These are phyloP conservation scores for Cetoscarus ocellatus DNA, from an alignment of 2,797 vertebrate genomes.

Conservation along the genomic window DNA sequence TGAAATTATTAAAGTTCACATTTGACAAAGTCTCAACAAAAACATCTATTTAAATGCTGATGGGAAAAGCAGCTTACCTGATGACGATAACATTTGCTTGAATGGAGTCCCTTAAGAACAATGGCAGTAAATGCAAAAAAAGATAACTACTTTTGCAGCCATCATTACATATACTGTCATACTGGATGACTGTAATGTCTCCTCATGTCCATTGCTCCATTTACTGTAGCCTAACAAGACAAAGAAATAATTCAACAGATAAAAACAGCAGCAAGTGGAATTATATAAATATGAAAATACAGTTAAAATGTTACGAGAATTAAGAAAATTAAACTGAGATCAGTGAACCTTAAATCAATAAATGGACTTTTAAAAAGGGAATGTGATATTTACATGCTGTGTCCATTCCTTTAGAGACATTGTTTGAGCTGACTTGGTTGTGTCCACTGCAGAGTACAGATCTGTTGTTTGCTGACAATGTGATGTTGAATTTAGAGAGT, in stretches of 20 bases:
- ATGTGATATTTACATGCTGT: constrained; percentile 48
- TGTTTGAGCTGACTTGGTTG: constrained; percentile 59
- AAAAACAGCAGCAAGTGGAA: background rate
- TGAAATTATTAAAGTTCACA: too few relatives aligned
- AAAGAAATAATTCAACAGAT: background rate
- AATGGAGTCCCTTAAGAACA: accelerated
- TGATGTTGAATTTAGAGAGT: constrained; percentile 39
- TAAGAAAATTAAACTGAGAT: background rate
- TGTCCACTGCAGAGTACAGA: constrained; percentile 45
- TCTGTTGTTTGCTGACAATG: background rate
- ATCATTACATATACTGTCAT: accelerated
- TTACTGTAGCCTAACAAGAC: constrained; percentile 5
- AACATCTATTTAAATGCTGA: too few relatives aligned
- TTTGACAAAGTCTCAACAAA: too few relatives aligned
- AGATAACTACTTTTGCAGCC: accelerated
- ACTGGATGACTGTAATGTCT: accelerated
- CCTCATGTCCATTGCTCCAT: accelerated
- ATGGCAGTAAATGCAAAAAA: accelerated
- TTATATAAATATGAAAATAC: background rate
- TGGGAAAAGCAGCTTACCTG: constrained; percentile 32
- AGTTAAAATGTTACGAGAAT: background rate
- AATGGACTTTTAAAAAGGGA: too few relatives aligned
- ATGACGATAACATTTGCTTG: accelerated
- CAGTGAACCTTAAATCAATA: background rate
- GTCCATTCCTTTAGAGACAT: background rate